Percentiles rank a stretch among this genome's conserved stretches.
phyloP scores from a whole-genome alignment of 2,113 vertebrate genomes.

The Phainopepla nitens region DNA sequence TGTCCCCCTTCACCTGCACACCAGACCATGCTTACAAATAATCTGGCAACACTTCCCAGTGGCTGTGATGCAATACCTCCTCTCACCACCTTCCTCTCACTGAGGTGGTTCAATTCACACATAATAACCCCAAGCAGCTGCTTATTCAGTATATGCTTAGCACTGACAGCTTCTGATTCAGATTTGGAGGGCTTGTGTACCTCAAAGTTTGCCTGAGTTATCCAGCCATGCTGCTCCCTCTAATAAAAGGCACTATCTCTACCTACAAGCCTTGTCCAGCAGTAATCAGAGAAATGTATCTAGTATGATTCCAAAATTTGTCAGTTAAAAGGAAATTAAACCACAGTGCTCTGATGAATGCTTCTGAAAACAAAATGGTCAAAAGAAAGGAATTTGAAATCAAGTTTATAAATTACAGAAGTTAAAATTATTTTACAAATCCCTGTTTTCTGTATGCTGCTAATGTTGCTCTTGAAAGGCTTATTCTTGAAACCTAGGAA shows the following conservation, averaged over 20 bases:
- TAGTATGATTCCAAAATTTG: neutral
- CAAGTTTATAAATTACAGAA: neutral
- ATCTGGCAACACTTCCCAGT: neutral
- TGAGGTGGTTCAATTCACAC: neutral
- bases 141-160: neutral
- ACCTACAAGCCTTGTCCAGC: neutral
- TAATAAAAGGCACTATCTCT: neutral
- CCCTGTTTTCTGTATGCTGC: neutral
- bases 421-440: neutral
- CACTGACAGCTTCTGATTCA: neutral
- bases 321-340: neutral
- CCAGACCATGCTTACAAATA: neutral
- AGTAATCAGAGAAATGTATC: neutral
- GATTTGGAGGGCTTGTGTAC: neutral
- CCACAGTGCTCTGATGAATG: neutral
- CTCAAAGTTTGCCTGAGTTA: neutral
- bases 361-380: neutral
- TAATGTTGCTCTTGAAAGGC: neutral
- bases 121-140: neutral
- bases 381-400: neutral
- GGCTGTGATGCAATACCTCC: accelerated
- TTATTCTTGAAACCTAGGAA: neutral
- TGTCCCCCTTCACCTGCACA: neutral
- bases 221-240: neutral
- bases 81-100: neutral